These are phyloP conservation scores for Tetraneura akinire DNA, from an alignment of 1,140 invertebrate species.

Conservation along the genomic window DNA sequence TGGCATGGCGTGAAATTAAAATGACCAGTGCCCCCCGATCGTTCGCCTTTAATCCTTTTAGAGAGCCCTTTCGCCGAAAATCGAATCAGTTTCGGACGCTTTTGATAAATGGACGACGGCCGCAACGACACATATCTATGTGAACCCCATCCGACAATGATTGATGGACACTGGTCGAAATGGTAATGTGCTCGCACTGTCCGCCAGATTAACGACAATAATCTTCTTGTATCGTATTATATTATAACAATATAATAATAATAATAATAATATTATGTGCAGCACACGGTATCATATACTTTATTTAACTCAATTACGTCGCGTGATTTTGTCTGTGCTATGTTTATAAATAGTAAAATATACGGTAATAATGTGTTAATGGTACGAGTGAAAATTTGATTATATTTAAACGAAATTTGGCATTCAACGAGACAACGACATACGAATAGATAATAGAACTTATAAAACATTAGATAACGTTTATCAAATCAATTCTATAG, in stretches of 20 bases:
- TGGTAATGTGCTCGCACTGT: conserved; percentile 34
- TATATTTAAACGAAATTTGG: too few relatives aligned
- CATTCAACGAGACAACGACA: too few relatives aligned
- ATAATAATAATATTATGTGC: too few relatives aligned
- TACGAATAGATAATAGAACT: too few relatives aligned
- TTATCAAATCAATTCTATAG: too few relatives aligned
- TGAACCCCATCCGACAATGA: conserved; percentile 40
- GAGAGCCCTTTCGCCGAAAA: conserved; percentile 41
- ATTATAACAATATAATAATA: too few relatives aligned
- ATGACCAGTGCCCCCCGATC: conserved; percentile 14
- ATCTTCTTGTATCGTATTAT: conserved; percentile 23
- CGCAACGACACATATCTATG: conserved; percentile 38
- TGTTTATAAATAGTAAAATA: too few relatives aligned
- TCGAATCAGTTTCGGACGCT: conserved; percentile 49
- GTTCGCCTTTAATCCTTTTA: conserved; percentile 47
- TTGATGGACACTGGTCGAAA: conserved; percentile 46
- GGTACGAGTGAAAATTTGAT: too few relatives aligned
- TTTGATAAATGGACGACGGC: conserved; percentile 50
- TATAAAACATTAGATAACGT: too few relatives aligned
- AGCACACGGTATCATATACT: background rate
- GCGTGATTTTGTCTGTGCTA: too few relatives aligned
- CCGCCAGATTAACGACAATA: conserved; percentile 42
- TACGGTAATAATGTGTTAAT: too few relatives aligned
- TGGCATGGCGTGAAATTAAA: conserved; percentile 46
- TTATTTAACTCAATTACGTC: conserved; percentile 17